Percentiles rank a stretch among this genome's conserved stretches.
Conservation (phyloP, 2,113 vertebrate species). For the Gobius niger region DNA sequence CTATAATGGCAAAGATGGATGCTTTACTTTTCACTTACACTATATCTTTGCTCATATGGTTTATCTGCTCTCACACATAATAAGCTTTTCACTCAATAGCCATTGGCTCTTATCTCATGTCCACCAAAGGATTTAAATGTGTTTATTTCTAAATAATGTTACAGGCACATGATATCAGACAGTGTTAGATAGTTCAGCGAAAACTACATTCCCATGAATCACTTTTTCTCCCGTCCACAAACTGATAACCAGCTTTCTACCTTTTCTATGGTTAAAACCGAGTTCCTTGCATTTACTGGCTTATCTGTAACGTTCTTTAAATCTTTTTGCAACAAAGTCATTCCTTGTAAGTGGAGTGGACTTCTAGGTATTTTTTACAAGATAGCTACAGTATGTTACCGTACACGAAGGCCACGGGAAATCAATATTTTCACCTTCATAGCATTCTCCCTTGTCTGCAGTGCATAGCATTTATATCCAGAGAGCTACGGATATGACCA, state of each 20-base stretch:
- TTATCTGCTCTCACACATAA: no score
- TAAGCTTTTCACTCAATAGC: no score
- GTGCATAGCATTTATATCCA: constrained; percentile 1
- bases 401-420: constrained; percentile 20
- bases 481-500: constrained; percentile 26
- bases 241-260: background rate
- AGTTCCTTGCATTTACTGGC: background rate
- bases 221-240: no score
- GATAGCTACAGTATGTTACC: constrained; percentile 19
- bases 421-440: constrained; percentile 33
- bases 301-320: background rate
- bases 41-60: no score
- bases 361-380: constrained; percentile 6
- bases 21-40: no score
- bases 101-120: no score
- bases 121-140: no score
- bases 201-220: no score
- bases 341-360: constrained; percentile 7
- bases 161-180: no score
- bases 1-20: no score
- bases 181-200: no score
- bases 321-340: background rate
- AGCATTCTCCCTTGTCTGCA: constrained; percentile 12
- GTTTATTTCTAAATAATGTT: no score
- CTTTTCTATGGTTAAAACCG: background rate